Evolutionary conservation across 2,888 invertebrate genomes (phyloP), one percentile per base, ranked within the genome.

Genomic region (Ophioninae sp.): DNA sequence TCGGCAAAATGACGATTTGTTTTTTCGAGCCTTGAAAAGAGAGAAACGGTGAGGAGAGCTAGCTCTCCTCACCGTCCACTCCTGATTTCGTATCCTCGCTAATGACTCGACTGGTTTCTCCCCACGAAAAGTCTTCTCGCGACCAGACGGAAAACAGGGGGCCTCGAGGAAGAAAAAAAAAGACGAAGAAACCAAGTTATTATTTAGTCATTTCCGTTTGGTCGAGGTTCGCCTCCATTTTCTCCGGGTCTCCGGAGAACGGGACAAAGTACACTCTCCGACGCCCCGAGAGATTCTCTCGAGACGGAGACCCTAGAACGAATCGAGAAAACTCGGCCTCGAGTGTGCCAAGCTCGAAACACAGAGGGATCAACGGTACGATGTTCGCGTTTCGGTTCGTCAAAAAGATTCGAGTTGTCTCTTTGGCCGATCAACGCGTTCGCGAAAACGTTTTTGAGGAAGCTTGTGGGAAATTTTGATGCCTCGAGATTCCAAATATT

Each of bases 221-320:
- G 69, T 30, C 56, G 37, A 56, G 37, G 44, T 56, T n/a, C 37
- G 23, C 56, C 56, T 56, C 56, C 37, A 56, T 56, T 9, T 39
- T 67, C 51, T 56, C 63, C 22, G 9, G 61, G 72, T 73, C 41
- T 23, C n/a, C n/a, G 63, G 39, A 39, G 58, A 23, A 61, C 65
- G 75, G 65, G 65, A 75, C 37, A 39, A 9, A 75, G 63, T 30
- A 65, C n/a, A 20, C n/a, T 51, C n/a, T 39, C 39, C 65, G 56
- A 51, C 75, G 56, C 58, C 63, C 39, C 58, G 37, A 51, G 17
- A 51, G 51, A 75, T 75, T 75, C 75, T 75, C 73, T 74, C 7
- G 75, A 75, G 75, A 75, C 75, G 56, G 56, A 69, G 69, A 69
- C 69, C 69, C 69, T 69, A 69, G 51, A 58, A 69, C 69, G 56